phyloP scores from a whole-genome alignment of 1,140 invertebrate genomes.

The Drosophila auraria region DNA sequence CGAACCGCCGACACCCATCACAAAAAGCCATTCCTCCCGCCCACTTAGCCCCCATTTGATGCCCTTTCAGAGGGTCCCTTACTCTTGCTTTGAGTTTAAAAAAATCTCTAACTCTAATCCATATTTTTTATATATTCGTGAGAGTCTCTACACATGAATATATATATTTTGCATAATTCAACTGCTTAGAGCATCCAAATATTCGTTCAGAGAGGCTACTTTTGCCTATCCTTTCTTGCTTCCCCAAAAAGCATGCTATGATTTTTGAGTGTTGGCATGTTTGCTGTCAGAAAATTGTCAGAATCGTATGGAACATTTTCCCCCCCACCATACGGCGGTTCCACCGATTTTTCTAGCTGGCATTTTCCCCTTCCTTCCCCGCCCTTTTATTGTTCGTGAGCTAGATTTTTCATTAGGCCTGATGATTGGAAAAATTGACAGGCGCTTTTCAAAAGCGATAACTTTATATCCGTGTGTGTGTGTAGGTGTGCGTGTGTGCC shows the following conservation, averaged over 20 bases:
- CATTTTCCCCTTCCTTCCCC: background rate
- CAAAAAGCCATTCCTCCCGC: conserved; percentile 1
- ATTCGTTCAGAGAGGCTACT: background rate
- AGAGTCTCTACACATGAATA: too few species aligned
- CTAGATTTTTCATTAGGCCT: conserved; percentile 78
- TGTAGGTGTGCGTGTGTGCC: conserved; percentile 32
- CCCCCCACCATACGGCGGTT: background rate
- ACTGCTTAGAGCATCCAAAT: background rate
- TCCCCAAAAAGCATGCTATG: conserved; percentile 57
- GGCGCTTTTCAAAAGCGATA: conserved; percentile 71
- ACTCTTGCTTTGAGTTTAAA: too few species aligned
- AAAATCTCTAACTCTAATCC: too few species aligned
- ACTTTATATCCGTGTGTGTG: conserved; percentile 55
- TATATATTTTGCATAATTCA: background rate
- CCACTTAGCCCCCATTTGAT: background rate
- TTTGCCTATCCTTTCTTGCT: background rate
- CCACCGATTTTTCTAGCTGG: conserved; percentile 10
- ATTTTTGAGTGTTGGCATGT: conserved; percentile 83
- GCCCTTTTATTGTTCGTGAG: conserved; percentile 27
- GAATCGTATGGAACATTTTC: conserved; percentile 73
- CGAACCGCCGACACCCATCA: conserved; percentile 53
- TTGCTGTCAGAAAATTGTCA: conserved; percentile 83
- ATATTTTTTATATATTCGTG: too few species aligned
- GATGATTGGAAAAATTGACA: conserved; percentile 83
- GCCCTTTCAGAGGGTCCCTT: background rate